Evolutionary conservation across 1,140 invertebrate species (phyloP), one percentile per base, ranked within the genome.

Genomic region (Notospermus geniculatus): DNA sequence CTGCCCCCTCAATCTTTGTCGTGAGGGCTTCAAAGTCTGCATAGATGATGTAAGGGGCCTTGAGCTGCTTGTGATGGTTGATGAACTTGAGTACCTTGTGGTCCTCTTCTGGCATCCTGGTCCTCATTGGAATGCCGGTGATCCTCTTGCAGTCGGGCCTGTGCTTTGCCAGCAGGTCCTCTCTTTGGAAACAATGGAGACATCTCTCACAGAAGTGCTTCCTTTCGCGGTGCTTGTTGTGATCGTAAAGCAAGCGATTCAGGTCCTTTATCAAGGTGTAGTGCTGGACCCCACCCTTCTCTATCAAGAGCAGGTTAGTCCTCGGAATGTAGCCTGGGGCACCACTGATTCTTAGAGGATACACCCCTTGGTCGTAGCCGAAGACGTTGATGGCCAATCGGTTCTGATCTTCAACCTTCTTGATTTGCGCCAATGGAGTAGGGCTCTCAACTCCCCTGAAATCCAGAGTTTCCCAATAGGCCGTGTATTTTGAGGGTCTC

Each of bases 191-290:
- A 25, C 54, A 46, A 9, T 69, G 67, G 15, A 66, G 60, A 56
- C 59, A 69, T 28, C 52, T n/a, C 59, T 66, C 64, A 28, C 67
- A 64, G 60, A 65, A 63, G 53, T 62, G 53, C 27, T 65, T 68
- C 1, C 54, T n/a, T 30, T 46, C 43, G 13, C 45, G 15, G n/a
- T 61, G 22, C 2, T 54, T 62, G 17, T 1, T 52, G 32, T 64
- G 29, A 17, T 56, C 22, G 23, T 54, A 54, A 2, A 62, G 54
- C 4, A 68, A 41, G 1, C 32, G 55, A 50, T 53, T 56, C 11
- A 66, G 43, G 54, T 61, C 22, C 30, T 66, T 66, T 0, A 66
- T 52, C 52, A 52, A 64, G 57, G 57, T 66, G 32, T 60, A 61
- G 50, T 56, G 60, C n/a, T 13, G 41, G 11, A 50, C 27, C 15